Base-by-base conservation (phyloP, 1,140 invertebrate genomes). In the Drosophila nigrodunni region DNA sequence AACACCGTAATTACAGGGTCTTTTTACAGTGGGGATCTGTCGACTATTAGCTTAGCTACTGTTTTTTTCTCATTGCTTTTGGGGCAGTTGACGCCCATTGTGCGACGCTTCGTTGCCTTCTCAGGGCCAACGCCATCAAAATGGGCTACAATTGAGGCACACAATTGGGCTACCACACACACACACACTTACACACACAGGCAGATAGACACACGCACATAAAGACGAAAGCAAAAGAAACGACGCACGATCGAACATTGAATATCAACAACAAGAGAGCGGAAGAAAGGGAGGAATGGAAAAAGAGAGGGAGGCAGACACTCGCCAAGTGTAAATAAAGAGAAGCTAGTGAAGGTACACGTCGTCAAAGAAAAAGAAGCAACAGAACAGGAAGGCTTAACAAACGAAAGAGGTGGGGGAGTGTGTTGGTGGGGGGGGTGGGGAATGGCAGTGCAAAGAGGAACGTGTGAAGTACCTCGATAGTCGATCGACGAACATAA, bases 81-180 rank as follows among this genome's bases (percentile, higher is more conserved):
- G 43, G n/a, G 49, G n/a, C 37, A 64, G 59, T 55, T 65, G 49
- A 66, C 15, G 52, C 77, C 81, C 82, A 86, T 67, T 62, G 81
- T 83, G 74, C 81, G 69, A 68, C 61, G 81, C 80, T 85, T 77
- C 52, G 74, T 15, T 83, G 80, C 77, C 72, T 70, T 57, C 69
- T 60, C 73, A 52, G 55, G 71, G 66, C 66, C 67, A 65, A 75
- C 67, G 81, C 81, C 77, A 85, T 69, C 66, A 68, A 83, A 83
- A 79, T 69, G 72, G 77, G 72, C 80, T 68, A 83, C 81, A 83
- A 83, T 83, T 83, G 80, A 85, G 77, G 77, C 68, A 59, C 47
- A 82, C 80, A 82, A 82, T 83, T 82, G 81, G 80, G 70, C 60
- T 83, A 69, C 76, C 44, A 77, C 55, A 78, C 49, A 70, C 55